A percentile compares a stretch with the other conserved stretches of the same genome.
phyloP scores from a whole-genome alignment of 1,140 invertebrate species.

The Calephelis nemesis region DNA sequence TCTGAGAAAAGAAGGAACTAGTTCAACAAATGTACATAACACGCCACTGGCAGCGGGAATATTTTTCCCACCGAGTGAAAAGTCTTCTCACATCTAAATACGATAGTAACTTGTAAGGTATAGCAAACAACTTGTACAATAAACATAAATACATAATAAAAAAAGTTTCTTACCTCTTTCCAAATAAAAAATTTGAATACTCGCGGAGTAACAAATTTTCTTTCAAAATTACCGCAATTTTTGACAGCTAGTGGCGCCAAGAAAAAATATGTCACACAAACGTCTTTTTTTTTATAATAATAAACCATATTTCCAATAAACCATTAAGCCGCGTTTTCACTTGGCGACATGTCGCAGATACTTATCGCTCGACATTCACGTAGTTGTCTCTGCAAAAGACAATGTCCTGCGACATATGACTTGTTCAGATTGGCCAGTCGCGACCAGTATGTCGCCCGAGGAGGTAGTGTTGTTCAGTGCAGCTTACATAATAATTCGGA shows the following conservation, averaged over 20 bases:
- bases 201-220: constrained; percentile 35
- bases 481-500: constrained; percentile 20
- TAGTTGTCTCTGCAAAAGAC: constrained; percentile 9
- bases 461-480: constrained; percentile 20
- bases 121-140: constrained; percentile 28
- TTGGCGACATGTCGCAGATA: constrained; percentile 1
- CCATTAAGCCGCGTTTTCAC: constrained; percentile 15
- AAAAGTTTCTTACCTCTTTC: constrained; percentile 28
- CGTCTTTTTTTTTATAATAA: constrained; percentile 28
- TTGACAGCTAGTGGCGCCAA: constrained; percentile 38
- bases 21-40: constrained; percentile 37
- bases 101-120: constrained; percentile 19
- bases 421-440: constrained; percentile 12
- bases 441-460: constrained; percentile 17
- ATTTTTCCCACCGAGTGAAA: constrained; percentile 31
- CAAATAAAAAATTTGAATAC: constrained; percentile 29
- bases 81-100: constrained; percentile 20
- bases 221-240: constrained; percentile 37
- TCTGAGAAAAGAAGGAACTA: constrained; percentile 23
- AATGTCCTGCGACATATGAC: constrained; percentile 18
- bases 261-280: constrained; percentile 44
- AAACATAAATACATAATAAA: constrained; percentile 26
- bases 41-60: constrained; percentile 32
- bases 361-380: constrained; percentile 12
- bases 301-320: no score